phyloP scores from a whole-genome alignment of 2,797 vertebrate species.

The Tiaroga cobitis region DNA sequence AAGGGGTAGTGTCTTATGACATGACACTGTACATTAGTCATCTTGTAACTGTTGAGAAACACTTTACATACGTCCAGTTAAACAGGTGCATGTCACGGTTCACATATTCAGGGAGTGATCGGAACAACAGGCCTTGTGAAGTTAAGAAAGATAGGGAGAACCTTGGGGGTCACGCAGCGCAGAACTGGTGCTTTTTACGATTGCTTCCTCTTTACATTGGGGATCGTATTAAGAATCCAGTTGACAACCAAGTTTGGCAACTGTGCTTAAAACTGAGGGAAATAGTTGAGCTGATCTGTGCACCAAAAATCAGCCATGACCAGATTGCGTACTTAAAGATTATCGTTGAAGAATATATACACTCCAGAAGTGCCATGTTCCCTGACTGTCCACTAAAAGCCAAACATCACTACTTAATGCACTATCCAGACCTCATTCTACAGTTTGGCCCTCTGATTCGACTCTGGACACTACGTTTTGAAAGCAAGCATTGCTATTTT shows the following conservation, averaged over 20 bases:
- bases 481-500: constrained; percentile 11
- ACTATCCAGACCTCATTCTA: constrained; percentile 25
- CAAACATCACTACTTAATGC: constrained; percentile 23
- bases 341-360: constrained; percentile 9
- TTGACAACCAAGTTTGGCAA: constrained; percentile 28
- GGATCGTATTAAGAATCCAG: constrained; percentile 7
- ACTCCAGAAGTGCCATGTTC: not conserved
- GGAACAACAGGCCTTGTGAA: constrained; percentile 12
- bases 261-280: no score
- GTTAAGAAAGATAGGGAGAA: not conserved
- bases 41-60: constrained; percentile 17
- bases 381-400: not conserved
- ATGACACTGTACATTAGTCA: constrained; percentile 28
- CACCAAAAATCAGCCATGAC: constrained; percentile 26
- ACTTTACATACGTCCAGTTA: constrained; percentile 17
- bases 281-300: constrained; percentile 13
- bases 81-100: constrained; percentile 21
- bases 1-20: constrained; percentile 16
- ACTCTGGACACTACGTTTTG: no score
- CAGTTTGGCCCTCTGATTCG: no score
- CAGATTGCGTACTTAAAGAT: constrained; percentile 3
- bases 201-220: constrained; percentile 24
- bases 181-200: constrained; percentile 36
- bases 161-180: constrained; percentile 12
- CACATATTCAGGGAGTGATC: constrained; percentile 15